Conservation (phyloP, 2,113 vertebrate species). For the Cathartes aura region DNA sequence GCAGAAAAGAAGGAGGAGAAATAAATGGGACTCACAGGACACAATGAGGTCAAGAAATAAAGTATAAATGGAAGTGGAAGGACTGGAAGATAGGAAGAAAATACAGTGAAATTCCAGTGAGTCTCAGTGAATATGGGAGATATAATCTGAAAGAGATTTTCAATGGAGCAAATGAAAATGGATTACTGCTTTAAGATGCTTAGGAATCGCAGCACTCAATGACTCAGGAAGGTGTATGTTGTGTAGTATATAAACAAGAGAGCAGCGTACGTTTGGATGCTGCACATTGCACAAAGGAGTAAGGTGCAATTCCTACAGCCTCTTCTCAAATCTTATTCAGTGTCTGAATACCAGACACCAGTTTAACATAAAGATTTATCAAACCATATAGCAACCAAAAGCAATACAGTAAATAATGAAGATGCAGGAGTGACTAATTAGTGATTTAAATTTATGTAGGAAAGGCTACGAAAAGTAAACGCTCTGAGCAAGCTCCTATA, state of each 20-base stretch:
- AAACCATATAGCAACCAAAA: not conserved
- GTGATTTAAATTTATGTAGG: not conserved
- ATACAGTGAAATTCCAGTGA: not conserved
- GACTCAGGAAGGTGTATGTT: not conserved
- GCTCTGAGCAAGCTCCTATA: not conserved
- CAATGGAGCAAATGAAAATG: not conserved
- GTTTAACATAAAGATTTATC: not conserved
- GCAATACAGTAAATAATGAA: not conserved
- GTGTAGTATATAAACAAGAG: accelerated
- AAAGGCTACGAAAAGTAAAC: not conserved
- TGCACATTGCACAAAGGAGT: not conserved
- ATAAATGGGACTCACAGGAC: not conserved
- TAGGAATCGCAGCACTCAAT: not conserved
- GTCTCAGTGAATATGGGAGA: not conserved
- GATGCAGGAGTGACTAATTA: not conserved
- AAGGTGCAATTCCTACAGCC: not conserved
- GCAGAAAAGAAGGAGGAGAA: not conserved
- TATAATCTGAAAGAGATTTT: not conserved
- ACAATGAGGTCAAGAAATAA: not conserved
- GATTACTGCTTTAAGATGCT: not conserved
- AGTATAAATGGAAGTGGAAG: not conserved
- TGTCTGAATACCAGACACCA: not conserved
- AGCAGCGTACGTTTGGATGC: accelerated
- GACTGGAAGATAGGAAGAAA: not conserved
- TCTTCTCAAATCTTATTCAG: not conserved